These are phyloP conservation scores for Hypocryptadius cinnamomeus DNA, from an alignment of 2,113 vertebrate species.

Conservation along the genomic window DNA sequence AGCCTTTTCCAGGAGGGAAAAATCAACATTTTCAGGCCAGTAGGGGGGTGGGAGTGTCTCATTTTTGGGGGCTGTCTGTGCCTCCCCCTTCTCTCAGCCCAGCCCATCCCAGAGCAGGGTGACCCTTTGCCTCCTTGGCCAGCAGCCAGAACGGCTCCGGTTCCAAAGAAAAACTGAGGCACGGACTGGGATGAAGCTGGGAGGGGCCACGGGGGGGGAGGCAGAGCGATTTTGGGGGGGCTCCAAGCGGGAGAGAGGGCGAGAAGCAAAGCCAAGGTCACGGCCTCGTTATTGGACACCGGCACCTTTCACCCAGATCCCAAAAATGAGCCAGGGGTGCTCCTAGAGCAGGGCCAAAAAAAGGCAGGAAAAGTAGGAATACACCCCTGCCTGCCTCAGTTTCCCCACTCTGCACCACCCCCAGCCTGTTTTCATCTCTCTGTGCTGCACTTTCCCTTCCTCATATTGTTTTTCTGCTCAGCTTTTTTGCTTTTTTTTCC, in stretches of 20 bases:
- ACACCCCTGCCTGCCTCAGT: accelerated
- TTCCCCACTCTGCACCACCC: neutral
- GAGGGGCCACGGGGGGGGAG: too few species aligned
- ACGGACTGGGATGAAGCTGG: neutral
- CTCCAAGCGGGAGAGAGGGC: neutral
- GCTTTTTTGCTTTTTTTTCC: neutral
- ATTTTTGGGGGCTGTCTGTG: too few species aligned
- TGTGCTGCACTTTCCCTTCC: too few species aligned
- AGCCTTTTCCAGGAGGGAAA: neutral
- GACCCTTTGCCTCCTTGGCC: neutral
- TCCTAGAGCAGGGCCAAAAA: neutral
- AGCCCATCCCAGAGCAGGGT: too few species aligned
- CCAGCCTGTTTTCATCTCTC: accelerated
- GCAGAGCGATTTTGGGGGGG: neutral
- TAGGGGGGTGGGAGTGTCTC: too few species aligned
- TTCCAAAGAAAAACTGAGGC: neutral
- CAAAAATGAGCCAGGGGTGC: neutral
- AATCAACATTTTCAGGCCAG: too few species aligned
- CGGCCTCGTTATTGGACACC: neutral
- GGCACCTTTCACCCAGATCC: neutral
- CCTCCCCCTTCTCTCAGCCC: too few species aligned
- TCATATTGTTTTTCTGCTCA: too few species aligned
- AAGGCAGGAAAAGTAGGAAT: neutral
- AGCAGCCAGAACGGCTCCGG: neutral
- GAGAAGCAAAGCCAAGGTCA: neutral